Evolutionary conservation across 2,113 vertebrate genomes (phyloP).

Genomic region (Bagarius yarrelli): DNA sequence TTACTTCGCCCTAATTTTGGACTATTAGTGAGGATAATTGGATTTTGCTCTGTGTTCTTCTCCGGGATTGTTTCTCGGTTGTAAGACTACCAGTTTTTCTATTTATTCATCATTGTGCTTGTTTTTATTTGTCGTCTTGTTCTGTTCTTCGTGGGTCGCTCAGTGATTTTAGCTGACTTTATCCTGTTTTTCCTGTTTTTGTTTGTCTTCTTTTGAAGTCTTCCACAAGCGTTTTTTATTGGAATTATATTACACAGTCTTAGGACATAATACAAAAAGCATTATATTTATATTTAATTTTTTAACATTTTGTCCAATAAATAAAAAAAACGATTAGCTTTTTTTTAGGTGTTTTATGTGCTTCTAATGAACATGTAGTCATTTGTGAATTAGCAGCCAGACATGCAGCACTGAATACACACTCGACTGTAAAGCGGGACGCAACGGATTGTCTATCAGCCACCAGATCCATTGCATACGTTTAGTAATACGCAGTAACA

Average conservation of each 20-base stretch:
- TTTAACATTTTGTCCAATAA: too few species aligned
- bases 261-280: neutral
- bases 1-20: constrained; percentile 19
- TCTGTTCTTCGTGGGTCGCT: neutral
- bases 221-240: neutral
- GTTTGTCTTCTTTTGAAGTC: neutral
- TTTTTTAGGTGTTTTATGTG: neutral
- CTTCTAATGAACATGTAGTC: neutral
- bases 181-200: neutral
- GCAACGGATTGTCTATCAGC: too few species aligned
- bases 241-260: neutral
- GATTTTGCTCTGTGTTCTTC: neutral
- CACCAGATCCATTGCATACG: too few species aligned
- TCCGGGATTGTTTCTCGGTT: neutral
- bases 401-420: neutral
- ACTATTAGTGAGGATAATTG: constrained; percentile 25
- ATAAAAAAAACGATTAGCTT: neutral
- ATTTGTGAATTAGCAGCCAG: neutral
- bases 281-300: too few species aligned
- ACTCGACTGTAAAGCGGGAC: neutral
- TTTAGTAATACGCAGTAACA: too few species aligned
- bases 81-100: neutral
- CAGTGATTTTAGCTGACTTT: neutral
- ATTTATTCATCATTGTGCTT: neutral
- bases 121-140: neutral